A percentile compares a stretch with the other conserved stretches of the same genome.
Conservation (phyloP, 2,113 vertebrate species). For the Silurus glanis region DNA sequence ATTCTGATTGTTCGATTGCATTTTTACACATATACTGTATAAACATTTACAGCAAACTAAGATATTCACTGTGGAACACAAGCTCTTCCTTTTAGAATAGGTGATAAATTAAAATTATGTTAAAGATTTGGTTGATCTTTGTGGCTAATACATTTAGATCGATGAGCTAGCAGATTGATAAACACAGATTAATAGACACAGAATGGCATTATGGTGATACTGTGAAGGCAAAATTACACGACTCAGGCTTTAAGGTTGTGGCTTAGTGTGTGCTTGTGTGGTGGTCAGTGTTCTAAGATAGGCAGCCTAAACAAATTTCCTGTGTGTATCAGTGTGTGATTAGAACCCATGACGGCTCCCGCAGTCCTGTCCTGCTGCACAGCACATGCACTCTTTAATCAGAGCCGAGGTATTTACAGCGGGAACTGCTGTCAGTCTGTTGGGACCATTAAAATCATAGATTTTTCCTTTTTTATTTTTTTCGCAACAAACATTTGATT, state of each 20-base stretch:
- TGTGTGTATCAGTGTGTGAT: slow-evolving; percentile 17
- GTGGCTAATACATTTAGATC: neutral
- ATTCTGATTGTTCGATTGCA: neutral
- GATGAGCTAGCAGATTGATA: neutral
- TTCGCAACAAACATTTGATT: neutral
- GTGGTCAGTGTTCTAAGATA: slow-evolving; percentile 23
- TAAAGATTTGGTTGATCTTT: neutral
- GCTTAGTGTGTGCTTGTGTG: neutral
- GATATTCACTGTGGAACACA: neutral
- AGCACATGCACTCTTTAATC: slow-evolving; percentile 28
- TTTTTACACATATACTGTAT: neutral
- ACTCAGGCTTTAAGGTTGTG: slow-evolving; percentile 31
- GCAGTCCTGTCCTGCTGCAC: slow-evolving; percentile 29
- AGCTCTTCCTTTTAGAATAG: neutral
- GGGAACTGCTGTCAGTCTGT: slow-evolving; percentile 18
- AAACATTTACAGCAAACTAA: neutral
- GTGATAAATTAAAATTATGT: too few relatives aligned
- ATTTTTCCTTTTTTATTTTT: neutral
- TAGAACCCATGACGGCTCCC: slow-evolving; percentile 29
- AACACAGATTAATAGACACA: neutral
- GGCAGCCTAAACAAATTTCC: slow-evolving; percentile 30
- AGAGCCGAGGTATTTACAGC: slow-evolving; percentile 30
- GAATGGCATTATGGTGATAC: neutral
- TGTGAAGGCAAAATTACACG: neutral
- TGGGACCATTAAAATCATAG: slow-evolving; percentile 7